Evolutionary conservation across 2,888 invertebrate species (phyloP), one percentile per base, ranked within the genome.

Genomic region (Diplazon laetatorius): DNA sequence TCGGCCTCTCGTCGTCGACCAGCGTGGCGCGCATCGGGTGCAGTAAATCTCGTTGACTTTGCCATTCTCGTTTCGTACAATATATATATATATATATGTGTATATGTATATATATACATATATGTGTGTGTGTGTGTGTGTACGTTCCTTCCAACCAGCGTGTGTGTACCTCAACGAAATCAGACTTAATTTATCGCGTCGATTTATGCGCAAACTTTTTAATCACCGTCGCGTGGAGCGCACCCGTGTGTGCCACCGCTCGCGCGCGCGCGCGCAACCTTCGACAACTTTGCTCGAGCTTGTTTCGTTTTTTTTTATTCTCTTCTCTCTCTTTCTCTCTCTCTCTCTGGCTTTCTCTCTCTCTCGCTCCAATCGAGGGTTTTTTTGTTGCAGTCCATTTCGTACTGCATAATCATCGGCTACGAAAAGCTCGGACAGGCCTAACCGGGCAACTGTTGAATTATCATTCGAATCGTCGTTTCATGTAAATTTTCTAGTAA

Each of bases 191-290:
- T 78, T 78, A 78, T 78, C 78, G 74, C 70, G 78, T 78, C 78
- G 78, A 78, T 78, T 78, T 78, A 78, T 78, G 78, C 74, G 78
- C 78, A 78, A 78, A 78, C 78, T 78, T 78, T 78, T 78, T 78
- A 78, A 78, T 78, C 74, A 78, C 78, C 78, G 78, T 78, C 78
- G 78, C 78, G 78, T 78, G 77, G 68, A 70, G 20, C n/a, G 55
- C 55, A 55, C 0, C 52, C 52, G 65, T 35, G 39, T 68, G 55
- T 57, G 70, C 66, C 62, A 60, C 74, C 39, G 57, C 59, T 68
- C 66, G 6, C n/a, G n/a, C n/a, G n/a, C n/a, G n/a, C n/a, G n/a
- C n/a, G n/a, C n/a, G n/a, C n/a, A 74, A 59, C 70, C 55, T 71
- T 74, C 71, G 78, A 78, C 74, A 62, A 78, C 37, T 78, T 78